Evolutionary conservation across 2,888 invertebrate species (phyloP).

Genomic region (Sepiola atlantica): DNA sequence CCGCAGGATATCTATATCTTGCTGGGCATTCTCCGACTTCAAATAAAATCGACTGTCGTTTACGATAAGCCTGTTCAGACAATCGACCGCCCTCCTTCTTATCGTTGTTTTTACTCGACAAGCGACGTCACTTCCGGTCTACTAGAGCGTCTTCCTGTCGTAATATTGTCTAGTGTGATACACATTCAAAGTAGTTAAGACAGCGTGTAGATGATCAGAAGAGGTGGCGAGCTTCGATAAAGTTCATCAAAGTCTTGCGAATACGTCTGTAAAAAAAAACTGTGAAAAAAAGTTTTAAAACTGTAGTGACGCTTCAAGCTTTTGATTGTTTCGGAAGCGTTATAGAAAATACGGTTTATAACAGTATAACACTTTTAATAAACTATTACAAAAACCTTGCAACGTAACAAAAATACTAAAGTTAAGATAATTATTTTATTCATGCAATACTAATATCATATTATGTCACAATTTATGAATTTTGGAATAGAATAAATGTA

Average conservation of each 20-base stretch:
- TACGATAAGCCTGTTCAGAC: neutral
- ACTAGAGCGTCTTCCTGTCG: neutral
- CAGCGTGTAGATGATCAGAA: neutral
- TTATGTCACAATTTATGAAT: too few relatives aligned
- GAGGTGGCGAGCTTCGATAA: neutral
- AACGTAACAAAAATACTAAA: too few relatives aligned
- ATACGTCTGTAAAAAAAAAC: too few relatives aligned
- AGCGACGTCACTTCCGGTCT: neutral
- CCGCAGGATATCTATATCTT: neutral
- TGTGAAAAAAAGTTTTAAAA: too few relatives aligned
- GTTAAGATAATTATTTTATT: too few relatives aligned
- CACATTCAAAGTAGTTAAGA: neutral
- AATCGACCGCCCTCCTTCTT: neutral
- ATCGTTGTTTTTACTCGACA: neutral
- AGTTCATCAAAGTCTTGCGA: neutral
- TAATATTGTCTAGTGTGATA: neutral
- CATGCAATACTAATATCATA: too few relatives aligned
- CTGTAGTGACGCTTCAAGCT: too few relatives aligned
- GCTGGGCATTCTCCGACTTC: neutral
- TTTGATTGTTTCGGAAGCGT: too few relatives aligned
- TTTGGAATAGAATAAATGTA: too few relatives aligned
- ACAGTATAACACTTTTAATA: too few relatives aligned
- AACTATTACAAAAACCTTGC: too few relatives aligned
- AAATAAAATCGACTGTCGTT: neutral
- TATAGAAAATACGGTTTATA: too few relatives aligned